These are phyloP conservation scores for Steatocranus sp. DNA, from an alignment of 2,797 vertebrate species.

Conservation along the genomic window DNA sequence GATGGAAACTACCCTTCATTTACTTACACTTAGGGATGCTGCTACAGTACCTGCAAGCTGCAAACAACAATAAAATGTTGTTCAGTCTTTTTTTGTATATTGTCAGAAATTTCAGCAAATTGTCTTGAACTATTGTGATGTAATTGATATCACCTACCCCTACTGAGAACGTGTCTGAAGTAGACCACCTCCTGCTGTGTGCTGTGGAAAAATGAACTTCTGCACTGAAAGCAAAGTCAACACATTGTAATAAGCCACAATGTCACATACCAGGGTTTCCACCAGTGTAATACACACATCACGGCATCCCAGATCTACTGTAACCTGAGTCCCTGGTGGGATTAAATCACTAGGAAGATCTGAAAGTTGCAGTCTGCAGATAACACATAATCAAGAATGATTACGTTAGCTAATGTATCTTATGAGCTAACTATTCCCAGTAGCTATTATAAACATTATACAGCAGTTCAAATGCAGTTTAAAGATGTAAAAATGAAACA, in stretches of 20 bases:
- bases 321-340: background rate
- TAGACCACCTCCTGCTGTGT: background rate
- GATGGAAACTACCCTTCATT: background rate
- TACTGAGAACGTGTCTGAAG: background rate
- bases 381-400: accelerated
- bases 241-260: background rate
- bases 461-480: background rate
- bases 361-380: background rate
- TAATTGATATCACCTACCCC: background rate
- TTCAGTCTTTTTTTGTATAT: background rate
- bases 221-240: background rate
- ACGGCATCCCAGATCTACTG: background rate
- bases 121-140: background rate
- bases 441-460: background rate
- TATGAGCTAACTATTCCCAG: background rate
- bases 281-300: background rate
- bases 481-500: background rate
- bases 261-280: background rate
- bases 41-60: background rate
- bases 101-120: background rate
- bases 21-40: background rate
- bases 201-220: background rate
- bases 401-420: background rate
- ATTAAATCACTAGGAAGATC: background rate
- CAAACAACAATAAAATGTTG: background rate